Evolutionary conservation across 2,888 invertebrate genomes (phyloP), one percentile per base, ranked within the genome.

Genomic region (Caenorhabditis sp.): DNA sequence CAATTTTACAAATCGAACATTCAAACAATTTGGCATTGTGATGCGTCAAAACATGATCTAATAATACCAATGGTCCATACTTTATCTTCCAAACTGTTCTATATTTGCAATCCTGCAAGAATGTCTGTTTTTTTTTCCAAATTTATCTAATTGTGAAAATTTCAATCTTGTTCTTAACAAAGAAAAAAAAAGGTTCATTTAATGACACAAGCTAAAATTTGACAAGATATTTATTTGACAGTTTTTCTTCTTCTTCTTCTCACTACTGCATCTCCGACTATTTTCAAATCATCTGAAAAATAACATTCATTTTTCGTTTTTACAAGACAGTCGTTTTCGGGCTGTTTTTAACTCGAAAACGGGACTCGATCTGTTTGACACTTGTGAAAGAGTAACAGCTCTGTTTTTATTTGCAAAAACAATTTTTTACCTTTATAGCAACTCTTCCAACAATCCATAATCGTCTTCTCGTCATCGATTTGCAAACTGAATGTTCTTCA

Each of bases 401-500:
- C n/a, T n/a, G n/a, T n/a, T n/a, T n/a, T n/a, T n/a, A n/a, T n/a
- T n/a, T n/a, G n/a, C n/a, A n/a, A n/a, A n/a, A n/a, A n/a, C n/a
- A n/a, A 31, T 31, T 6, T 31, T 31, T 10, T 31, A 31, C 31
- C 31, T 66, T 58, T 17, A 12, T 43, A 71, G 43, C 71, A 71
- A 14, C 19, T 21, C n/a, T 53, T 27, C 64, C 66, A 66, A 10
- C 63, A 4, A n/a, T 54, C 51, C 4, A 21, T 10, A 1, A 71
- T 31, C 1, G 57, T 57, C 5, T 55, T 24, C 8, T 59, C 55
- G 5, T 53, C 58, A 1, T 17, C 14, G 14, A 43, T 17, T 10
- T 55, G 66, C 54, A 71, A 31, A n/a, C 64, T 66, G 61, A 66
- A 67, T 1, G 67, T 54, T 43, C 66, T 67, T 26, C 31, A 31